Evolutionary conservation across 2,113 vertebrate genomes (phyloP), one percentile per base, ranked within the genome.

Genomic region (Leucopsar rothschildi): DNA sequence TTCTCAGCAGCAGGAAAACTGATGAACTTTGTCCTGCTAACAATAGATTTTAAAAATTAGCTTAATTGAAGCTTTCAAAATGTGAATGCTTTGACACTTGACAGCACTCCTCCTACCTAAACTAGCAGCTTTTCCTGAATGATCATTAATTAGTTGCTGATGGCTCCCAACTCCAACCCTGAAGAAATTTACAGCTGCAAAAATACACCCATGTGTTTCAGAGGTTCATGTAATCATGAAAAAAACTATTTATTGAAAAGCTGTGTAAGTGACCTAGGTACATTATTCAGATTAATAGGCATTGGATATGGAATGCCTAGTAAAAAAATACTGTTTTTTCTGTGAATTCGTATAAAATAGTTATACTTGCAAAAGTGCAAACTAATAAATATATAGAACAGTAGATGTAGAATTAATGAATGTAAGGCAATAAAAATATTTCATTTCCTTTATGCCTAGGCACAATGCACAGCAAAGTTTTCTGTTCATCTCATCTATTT

Each of bases 61-160:
- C 49, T 87, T 97, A 82, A 92, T 79, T 91, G 93, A 93, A 96
- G 61, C 93, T 86, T 96, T 95, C 91, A 95, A 87, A 97, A 82
- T 89, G 40, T 79, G 94, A 93, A 69, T 64, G 25, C 78, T 96
- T 84, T 93, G 78, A 83, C 91, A 92, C 73, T 91, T 93, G 73
- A 93, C 78, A 95, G 55, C 61, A 85, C 55, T 90, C 77, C 68
- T 82, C 53, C 90, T 86, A 86, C 66, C 85, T 89, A 57, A 79
- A 65, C 49, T 57, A 76, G 25, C 37, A n/a, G 72, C 61, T 90
- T 95, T 95, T 93, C 77, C 57, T 92, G 73, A 73, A 45, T 72
- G 53, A 87, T 82, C 5, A 6, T 79, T 95, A 94, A 91, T 91
- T 85, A 85, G 28, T 71, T 85, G 50, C 53, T 79, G 78, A 85